phyloP scores from a whole-genome alignment of 2,113 vertebrate genomes.

The Entelurus aequoreus region DNA sequence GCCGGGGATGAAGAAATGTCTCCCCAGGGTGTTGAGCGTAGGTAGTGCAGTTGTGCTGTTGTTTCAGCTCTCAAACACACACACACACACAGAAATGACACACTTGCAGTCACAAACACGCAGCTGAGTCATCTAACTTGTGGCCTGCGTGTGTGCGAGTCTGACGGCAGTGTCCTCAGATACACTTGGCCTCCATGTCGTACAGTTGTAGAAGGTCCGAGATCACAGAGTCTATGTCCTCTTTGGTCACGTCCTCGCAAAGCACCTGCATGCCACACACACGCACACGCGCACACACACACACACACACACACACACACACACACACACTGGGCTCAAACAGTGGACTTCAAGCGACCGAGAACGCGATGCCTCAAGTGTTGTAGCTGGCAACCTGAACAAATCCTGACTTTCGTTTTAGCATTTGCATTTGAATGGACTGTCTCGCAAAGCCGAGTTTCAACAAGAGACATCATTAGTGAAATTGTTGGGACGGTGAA shows the following conservation, averaged over 20 bases:
- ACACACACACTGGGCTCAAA: slow-evolving; percentile 21
- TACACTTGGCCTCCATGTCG: slow-evolving; percentile 81
- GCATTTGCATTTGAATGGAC: slow-evolving; percentile 21
- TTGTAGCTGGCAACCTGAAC: slow-evolving; percentile 10
- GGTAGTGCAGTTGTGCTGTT: slow-evolving; percentile 27
- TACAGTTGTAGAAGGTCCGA: slow-evolving; percentile 82
- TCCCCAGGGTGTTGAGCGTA: slow-evolving; percentile 21
- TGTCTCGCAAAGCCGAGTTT: slow-evolving; percentile 7
- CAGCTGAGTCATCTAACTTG: not conserved
- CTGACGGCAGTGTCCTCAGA: slow-evolving; percentile 50
- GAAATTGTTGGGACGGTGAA: slow-evolving; percentile 3
- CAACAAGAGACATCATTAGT: slow-evolving; percentile 16
- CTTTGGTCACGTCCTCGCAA: slow-evolving; percentile 76
- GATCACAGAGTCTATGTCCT: slow-evolving; percentile 76
- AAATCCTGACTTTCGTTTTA: slow-evolving; percentile 8
- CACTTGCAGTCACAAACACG: not conserved
- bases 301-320: slow-evolving; percentile 18
- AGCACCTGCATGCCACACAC: slow-evolving; percentile 68
- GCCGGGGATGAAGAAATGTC: slow-evolving; percentile 29
- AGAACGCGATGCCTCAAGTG: slow-evolving; percentile 23
- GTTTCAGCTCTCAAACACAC: not conserved
- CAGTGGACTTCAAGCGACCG: slow-evolving; percentile 18
- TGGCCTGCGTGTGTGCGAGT: not conserved
- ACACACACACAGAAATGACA: not conserved
- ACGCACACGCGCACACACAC: no score